These are phyloP conservation scores for Thyatira batis DNA, from an alignment of 2,888 invertebrate species.

Conservation along the genomic window DNA sequence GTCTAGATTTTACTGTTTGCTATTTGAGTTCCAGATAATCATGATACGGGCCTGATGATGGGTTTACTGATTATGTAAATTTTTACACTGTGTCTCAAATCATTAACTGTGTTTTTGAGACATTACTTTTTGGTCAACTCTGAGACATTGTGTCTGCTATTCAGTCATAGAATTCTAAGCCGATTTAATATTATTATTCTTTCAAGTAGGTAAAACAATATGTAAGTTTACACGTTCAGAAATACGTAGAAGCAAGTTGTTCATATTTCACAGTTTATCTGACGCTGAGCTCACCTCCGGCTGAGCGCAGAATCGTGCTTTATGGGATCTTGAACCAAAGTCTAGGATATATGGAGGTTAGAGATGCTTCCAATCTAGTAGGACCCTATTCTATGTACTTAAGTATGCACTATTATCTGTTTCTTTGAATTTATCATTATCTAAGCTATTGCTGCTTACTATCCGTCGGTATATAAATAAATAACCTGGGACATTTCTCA, in stretches of 20 bases:
- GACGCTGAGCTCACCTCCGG: not conserved
- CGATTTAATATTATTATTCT: no score
- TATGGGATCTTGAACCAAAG: not conserved
- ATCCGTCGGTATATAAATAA: no score
- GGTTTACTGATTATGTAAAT: not conserved
- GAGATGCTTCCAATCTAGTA: not conserved
- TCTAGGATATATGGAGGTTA: not conserved
- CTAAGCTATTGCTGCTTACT: no score
- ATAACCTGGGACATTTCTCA: no score
- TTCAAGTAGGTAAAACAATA: not conserved
- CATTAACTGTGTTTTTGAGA: no score
- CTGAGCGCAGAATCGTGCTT: not conserved
- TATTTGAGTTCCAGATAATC: not conserved
- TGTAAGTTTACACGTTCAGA: not conserved
- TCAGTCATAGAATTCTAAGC: no score
- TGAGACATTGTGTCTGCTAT: no score
- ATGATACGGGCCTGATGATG: not conserved
- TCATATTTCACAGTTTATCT: slow-evolving; percentile 1
- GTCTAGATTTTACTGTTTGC: not conserved
- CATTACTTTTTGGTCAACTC: no score
- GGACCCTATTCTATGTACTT: not conserved
- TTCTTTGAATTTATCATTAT: no score
- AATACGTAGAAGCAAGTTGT: not conserved
- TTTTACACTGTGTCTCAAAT: not conserved
- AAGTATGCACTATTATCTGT: no score